phyloP scores from a whole-genome alignment of 2,888 invertebrate genomes.

The Periphyllus acericola region DNA sequence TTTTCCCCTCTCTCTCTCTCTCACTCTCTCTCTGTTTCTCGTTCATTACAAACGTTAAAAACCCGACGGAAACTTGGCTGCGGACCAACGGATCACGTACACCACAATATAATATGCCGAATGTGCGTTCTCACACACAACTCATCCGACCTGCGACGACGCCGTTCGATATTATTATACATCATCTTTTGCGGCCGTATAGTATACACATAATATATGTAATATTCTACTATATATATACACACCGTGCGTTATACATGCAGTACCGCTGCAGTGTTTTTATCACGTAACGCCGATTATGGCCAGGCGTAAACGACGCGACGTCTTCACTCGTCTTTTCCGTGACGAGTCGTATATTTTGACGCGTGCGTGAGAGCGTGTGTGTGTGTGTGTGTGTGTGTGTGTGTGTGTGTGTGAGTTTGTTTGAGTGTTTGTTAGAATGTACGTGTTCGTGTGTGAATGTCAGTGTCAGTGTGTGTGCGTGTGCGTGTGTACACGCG shows the following conservation, averaged over 20 bases:
- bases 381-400: too few species aligned
- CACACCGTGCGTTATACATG: not conserved
- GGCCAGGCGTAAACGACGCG: not conserved
- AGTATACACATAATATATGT: not conserved
- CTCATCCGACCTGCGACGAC: not conserved
- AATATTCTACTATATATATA: not conserved
- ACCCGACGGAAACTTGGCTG: constrained; percentile 30
- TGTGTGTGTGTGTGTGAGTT: not conserved
- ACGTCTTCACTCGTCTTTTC: not conserved
- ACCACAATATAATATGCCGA: not conserved
- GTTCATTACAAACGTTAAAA: constrained; percentile 37
- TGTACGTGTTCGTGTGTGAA: too few species aligned
- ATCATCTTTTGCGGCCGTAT: not conserved
- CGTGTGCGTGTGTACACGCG: not conserved
- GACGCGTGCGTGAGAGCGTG: too few species aligned
- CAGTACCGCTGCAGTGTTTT: not conserved
- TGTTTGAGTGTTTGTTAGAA: too few species aligned
- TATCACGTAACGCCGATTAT: not conserved
- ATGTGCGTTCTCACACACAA: not conserved
- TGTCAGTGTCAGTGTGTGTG: too few species aligned
- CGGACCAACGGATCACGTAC: constrained; percentile 35
- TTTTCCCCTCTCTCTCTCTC: not conserved
- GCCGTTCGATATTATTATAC: not conserved
- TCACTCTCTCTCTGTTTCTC: not conserved
- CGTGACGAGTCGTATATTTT: not conserved